phyloP scores from a whole-genome alignment of 2,113 vertebrate genomes.

The Apeltes quadracus region DNA sequence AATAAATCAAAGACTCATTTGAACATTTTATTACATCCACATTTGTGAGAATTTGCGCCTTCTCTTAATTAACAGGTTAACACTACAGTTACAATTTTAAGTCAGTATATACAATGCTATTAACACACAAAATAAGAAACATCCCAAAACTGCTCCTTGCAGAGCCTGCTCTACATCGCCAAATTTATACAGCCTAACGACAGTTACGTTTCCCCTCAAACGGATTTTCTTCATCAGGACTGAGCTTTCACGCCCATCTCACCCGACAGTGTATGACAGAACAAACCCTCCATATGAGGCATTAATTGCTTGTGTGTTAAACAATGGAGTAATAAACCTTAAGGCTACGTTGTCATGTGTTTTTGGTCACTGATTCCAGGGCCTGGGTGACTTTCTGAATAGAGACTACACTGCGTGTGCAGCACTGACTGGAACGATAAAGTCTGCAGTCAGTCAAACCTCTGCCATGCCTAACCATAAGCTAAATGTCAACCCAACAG shows the following conservation, averaged over 20 bases:
- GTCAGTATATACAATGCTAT: slow-evolving; percentile 88
- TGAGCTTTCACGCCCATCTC: slow-evolving; percentile 7
- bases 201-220: slow-evolving; percentile 79
- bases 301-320: slow-evolving; percentile 38
- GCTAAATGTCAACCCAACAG: background rate
- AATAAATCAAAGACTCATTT: slow-evolving; percentile 10
- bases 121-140: slow-evolving; percentile 75
- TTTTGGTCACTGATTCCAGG: background rate
- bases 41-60: slow-evolving; percentile 68
- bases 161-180: slow-evolving; percentile 80
- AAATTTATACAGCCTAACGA: slow-evolving; percentile 78
- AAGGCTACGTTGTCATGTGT: background rate
- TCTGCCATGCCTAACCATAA: background rate
- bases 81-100: slow-evolving; percentile 80
- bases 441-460: background rate
- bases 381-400: background rate
- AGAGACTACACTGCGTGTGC: background rate
- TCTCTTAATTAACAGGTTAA: slow-evolving; percentile 76
- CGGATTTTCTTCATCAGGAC: slow-evolving; percentile 31
- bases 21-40: slow-evolving; percentile 80
- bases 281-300: slow-evolving; percentile 24
- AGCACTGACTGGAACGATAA: background rate
- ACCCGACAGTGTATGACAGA: slow-evolving; percentile 18
- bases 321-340: slow-evolving; percentile 24
- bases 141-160: slow-evolving; percentile 71